Base-by-base conservation (phyloP, 2,113 vertebrate species). In the Rissa tridactyla region DNA sequence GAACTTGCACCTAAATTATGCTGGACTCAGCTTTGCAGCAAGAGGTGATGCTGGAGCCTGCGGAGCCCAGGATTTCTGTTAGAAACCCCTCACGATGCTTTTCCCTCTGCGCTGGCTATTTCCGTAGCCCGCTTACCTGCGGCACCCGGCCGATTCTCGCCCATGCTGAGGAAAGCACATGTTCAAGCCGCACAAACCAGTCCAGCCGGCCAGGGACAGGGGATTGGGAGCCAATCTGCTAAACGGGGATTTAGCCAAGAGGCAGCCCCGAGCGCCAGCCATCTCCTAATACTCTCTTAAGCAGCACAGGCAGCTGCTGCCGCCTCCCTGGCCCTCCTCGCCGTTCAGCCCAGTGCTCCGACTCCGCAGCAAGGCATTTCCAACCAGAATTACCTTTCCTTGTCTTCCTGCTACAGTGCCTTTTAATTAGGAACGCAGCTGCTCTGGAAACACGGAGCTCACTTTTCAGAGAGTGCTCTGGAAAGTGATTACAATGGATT, bases 351-450 rank as follows among this genome's bases (percentile, higher is more conserved):
- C 82, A 22, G 65, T 90, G 57, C 64, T 95, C 54, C 66, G 69
- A 38, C 78, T 86, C 89, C 38, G 8, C 92, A 94, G 83, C 78
- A 71, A 85, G 68, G 94, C 66, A n/a, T 81, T 83, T 91, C 83
- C 89, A 93, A 94, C 47, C 88, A 82, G 65, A 96, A 95, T 81
- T 70, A 52, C 15, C 44, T 92, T 91, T 65, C 29, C 15, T 57
- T 60, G 82, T 79, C 85, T 95, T 93, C 94, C 92, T 96, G 95
- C 97, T 97, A 96, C 96, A 82, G 57, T 78, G 91, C 89, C 90
- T 97, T 98, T 98, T 98, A 98, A 98, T 98, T 97, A 98, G 95
- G 85, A 95, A 51, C 78, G 47, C 71, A 81, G 92, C 95, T 93
- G 89, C 96, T 88, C 81, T 70, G 91, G 94, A 97, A 97, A 93